Conservation (phyloP, 2,113 vertebrate genomes). For the Empidonax traillii region DNA sequence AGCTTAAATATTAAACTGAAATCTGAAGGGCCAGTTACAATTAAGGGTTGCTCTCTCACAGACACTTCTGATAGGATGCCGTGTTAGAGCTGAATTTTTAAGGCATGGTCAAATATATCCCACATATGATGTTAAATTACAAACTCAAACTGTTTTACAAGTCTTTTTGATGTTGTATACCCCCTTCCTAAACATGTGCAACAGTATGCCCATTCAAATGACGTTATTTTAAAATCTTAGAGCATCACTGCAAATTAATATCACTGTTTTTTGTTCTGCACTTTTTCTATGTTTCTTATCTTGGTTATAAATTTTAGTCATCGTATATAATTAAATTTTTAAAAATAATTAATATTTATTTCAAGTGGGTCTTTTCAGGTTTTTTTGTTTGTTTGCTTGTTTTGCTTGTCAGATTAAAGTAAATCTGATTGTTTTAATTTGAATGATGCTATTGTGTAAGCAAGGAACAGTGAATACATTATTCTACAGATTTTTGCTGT, state of each 20-base stretch:
- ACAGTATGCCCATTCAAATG: background rate
- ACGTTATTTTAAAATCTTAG: background rate
- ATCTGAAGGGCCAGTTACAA: background rate
- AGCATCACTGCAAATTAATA: background rate
- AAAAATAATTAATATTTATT: background rate
- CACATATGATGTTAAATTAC: background rate
- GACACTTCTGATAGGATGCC: background rate
- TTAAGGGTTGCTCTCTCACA: background rate
- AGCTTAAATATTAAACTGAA: conserved; percentile 44
- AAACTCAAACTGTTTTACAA: background rate
- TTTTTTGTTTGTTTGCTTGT: too few species aligned
- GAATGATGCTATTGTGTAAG: background rate
- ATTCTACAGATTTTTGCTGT: background rate
- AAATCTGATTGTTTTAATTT: background rate
- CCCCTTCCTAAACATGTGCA: background rate
- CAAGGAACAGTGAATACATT: background rate
- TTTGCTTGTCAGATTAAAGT: background rate
- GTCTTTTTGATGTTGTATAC: background rate
- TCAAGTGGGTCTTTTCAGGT: background rate
- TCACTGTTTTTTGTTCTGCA: background rate
- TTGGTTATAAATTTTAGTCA: background rate
- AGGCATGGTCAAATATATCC: background rate
- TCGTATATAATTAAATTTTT: background rate
- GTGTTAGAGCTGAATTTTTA: background rate
- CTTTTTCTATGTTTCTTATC: background rate